Percentiles rank a stretch among this genome's conserved stretches.
phyloP scores from a whole-genome alignment of 2,888 invertebrate genomes.

The Pollenia angustigena region DNA sequence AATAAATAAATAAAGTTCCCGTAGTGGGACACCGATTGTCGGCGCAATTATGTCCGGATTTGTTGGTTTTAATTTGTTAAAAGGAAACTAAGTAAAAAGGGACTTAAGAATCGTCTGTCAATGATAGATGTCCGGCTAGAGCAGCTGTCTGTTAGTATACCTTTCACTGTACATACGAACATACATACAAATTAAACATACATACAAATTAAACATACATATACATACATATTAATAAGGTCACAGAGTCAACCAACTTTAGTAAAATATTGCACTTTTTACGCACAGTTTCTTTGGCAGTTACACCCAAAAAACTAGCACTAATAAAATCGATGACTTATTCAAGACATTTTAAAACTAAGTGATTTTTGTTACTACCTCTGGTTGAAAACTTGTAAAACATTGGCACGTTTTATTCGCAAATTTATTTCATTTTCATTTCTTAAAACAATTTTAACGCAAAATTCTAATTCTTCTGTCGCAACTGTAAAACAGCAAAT shows the following conservation, averaged over 20 bases:
- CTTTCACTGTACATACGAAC: not conserved
- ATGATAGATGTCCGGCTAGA: too few species aligned
- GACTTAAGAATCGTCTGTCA: too few species aligned
- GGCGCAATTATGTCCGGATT: too few species aligned
- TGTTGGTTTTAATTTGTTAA: too few species aligned
- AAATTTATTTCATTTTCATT: not conserved
- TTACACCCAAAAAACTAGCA: constrained; percentile 19
- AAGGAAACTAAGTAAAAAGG: too few species aligned
- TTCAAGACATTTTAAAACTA: not conserved
- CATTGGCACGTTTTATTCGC: too few species aligned
- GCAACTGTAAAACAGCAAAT: constrained; percentile 18
- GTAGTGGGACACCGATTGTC: too few species aligned
- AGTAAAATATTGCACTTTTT: constrained; percentile 52
- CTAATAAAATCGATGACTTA: not conserved
- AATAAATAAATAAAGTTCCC: too few species aligned
- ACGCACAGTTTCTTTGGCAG: not conserved
- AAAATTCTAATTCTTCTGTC: not conserved
- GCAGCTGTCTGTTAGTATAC: too few species aligned
- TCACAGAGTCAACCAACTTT: constrained; percentile 80
- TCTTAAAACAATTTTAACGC: not conserved
- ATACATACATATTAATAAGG: too few species aligned
- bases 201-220: not conserved
- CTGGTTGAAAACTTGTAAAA: too few species aligned
- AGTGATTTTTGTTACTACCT: too few species aligned
- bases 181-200: not conserved